Evolutionary conservation across 2,113 vertebrate species (phyloP).

Genomic region (Takifugu flavidus): DNA sequence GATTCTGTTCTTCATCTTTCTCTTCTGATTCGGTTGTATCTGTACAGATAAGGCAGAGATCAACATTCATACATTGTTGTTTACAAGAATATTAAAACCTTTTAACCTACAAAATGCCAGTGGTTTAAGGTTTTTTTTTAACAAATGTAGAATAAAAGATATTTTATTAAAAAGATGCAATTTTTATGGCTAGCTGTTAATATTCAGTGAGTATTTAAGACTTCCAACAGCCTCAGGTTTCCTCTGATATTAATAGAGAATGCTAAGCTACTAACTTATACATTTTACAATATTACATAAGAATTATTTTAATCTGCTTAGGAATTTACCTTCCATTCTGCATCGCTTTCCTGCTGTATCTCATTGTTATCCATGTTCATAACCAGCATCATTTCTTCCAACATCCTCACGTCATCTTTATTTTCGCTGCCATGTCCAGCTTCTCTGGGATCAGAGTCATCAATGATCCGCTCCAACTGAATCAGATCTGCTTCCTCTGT

Average conservation of each 20-base stretch:
- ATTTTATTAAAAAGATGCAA: no score
- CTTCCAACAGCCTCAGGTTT: no score
- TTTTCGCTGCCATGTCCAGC: constrained; percentile 9
- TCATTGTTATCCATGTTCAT: constrained; percentile 73
- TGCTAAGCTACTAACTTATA: background rate
- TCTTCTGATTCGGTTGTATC: constrained; percentile 76
- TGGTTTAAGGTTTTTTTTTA: no score
- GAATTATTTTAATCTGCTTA: background rate
- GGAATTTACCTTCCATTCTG: constrained; percentile 59
- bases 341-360: constrained; percentile 23
- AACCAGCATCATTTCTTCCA: constrained; percentile 76
- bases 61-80: background rate
- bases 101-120: no score
- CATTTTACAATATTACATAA: background rate
- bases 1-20: constrained; percentile 77
- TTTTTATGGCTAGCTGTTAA: no score
- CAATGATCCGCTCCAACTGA: constrained; percentile 84
- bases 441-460: constrained; percentile 66
- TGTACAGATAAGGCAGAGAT: constrained; percentile 42
- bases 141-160: no score
- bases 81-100: background rate
- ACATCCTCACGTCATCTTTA: background rate
- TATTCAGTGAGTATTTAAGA: no score
- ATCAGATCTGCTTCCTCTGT: constrained; percentile 87
- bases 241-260: no score